Conservation (phyloP, 2,113 vertebrate species). For the Paraplagusia blochii region DNA sequence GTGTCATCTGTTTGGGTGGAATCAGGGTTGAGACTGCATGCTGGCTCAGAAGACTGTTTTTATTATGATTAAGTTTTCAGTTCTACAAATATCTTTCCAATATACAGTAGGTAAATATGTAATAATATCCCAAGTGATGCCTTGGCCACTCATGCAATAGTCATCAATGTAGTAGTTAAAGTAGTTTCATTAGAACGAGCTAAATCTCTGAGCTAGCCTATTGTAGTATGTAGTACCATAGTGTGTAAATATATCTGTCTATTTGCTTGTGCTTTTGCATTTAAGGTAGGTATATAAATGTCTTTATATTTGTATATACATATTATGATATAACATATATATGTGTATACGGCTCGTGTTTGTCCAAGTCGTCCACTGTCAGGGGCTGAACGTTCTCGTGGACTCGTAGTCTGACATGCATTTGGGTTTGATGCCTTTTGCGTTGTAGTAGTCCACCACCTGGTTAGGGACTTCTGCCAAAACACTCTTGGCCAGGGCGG, state of each 20-base stretch:
- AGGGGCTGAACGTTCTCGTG: slow-evolving; percentile 93
- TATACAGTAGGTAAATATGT: slow-evolving; percentile 76
- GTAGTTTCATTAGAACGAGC: slow-evolving; percentile 84
- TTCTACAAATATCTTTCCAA: slow-evolving; percentile 84
- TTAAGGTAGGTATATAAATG: slow-evolving; percentile 37
- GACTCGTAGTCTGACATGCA: slow-evolving; percentile 94
- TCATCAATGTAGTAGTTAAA: slow-evolving; percentile 74
- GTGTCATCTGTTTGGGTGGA: slow-evolving; percentile 62
- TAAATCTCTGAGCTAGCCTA: slow-evolving; percentile 73
- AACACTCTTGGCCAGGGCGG: slow-evolving; percentile 95
- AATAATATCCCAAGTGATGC: slow-evolving; percentile 76
- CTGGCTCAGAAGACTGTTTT: slow-evolving; percentile 85
- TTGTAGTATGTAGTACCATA: slow-evolving; percentile 22
- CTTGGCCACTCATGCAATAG: slow-evolving; percentile 89
- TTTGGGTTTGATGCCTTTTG: slow-evolving; percentile 97
- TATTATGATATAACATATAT: slow-evolving; percentile 52
- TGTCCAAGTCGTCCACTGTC: slow-evolving; percentile 73
- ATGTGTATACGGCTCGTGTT: slow-evolving; percentile 23
- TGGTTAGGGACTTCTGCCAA: slow-evolving; percentile 98
- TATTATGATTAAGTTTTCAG: no score
- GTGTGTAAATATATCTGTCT: slow-evolving; percentile 7
- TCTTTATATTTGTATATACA: slow-evolving; percentile 64
- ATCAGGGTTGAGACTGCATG: slow-evolving; percentile 81
- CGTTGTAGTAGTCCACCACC: slow-evolving; percentile 99
- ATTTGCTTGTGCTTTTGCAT: slow-evolving; percentile 54